Evolutionary conservation across 2,113 vertebrate species (phyloP), one percentile per base, ranked within the genome.

Genomic region (Trematocara nigrifrons): DNA sequence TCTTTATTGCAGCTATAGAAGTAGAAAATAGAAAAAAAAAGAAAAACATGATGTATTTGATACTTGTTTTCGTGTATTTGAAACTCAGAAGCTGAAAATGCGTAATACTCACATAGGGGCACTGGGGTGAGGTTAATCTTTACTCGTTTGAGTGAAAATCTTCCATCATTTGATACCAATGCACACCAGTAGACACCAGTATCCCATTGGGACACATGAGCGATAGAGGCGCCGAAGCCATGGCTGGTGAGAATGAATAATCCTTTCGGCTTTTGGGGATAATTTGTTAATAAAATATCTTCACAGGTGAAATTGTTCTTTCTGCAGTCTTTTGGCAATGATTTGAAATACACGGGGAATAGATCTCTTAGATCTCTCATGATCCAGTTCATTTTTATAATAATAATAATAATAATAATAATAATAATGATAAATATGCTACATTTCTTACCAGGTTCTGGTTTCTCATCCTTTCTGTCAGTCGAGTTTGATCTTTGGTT

Each of bases 151-250:
- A 66, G 2, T 38, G 16, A 6, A n/a, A 59, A 59, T 2, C 26
- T 33, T 33, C 18, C 3, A 0, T 42, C 1, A 1, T 10, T 1
- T 45, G 4, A 6, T n/a, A 40, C 7, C 7, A 16, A 1, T 77
- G 78, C 89, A 18, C 89, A 90, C 80, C 87, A 84, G 83, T 92
- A 92, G 13, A 40, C 16, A 20, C 78, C 83, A 49, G 4, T 12
- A 20, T 82, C 1, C 3, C 18, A 2, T 52, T 0, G 2, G 4
- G 53, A 80, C 33, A 82, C 33, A 0, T 33, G 1, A 13, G 1
- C 26, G 80, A 90, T 89, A 59, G 87, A 82, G 15, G 87, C 0
- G 2, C 0, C 57, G 5, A 80, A 59, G 33, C 13, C 7, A 4
- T 1, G 33, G 2, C 1, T 6, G 7, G 12, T 61, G 22, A 83